Evolutionary conservation across 92 coral and sea anemone genomes (phyloP).

Genomic region (Epizoanthus stellaris): DNA sequence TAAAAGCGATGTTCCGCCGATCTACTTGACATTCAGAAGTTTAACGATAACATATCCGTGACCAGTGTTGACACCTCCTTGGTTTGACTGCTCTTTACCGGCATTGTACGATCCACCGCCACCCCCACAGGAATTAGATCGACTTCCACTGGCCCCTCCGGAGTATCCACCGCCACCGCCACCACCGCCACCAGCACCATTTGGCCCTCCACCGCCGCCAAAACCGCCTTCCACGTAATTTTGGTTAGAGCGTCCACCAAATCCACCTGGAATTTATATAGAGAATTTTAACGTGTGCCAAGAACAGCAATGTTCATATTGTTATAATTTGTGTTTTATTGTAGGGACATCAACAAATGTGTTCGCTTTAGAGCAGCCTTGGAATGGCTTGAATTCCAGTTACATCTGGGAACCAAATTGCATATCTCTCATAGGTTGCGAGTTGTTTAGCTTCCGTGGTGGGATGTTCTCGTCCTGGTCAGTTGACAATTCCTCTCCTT

Average conservation of each 20-base stretch:
- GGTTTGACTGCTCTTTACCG: constrained; percentile 79
- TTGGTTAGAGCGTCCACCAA: constrained; percentile 86
- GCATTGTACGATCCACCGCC: constrained; percentile 88
- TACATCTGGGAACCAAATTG: no score
- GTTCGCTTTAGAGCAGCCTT: no score
- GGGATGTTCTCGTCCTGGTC: neutral
- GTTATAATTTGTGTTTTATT: neutral
- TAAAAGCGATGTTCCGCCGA: no score
- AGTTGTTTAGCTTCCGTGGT: neutral
- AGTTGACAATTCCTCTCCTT: no score
- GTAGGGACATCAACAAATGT: no score
- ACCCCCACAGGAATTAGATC: constrained; percentile 95
- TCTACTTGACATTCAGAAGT: constrained; percentile 69
- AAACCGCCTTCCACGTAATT: constrained; percentile 88
- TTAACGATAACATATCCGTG: constrained; percentile 78
- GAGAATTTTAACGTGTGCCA: neutral
- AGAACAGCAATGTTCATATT: neutral
- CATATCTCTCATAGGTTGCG: neutral
- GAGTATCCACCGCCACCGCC: constrained; percentile 97
- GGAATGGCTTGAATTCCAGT: no score
- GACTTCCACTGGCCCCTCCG: constrained; percentile 95
- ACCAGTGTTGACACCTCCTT: constrained; percentile 77
- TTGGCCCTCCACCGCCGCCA: constrained; percentile 95
- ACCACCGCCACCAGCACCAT: constrained; percentile 94
- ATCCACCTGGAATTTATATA: constrained; percentile 59